These are phyloP conservation scores for Fringilla coelebs DNA, from an alignment of 2,797 vertebrate genomes.

Conservation along the genomic window DNA sequence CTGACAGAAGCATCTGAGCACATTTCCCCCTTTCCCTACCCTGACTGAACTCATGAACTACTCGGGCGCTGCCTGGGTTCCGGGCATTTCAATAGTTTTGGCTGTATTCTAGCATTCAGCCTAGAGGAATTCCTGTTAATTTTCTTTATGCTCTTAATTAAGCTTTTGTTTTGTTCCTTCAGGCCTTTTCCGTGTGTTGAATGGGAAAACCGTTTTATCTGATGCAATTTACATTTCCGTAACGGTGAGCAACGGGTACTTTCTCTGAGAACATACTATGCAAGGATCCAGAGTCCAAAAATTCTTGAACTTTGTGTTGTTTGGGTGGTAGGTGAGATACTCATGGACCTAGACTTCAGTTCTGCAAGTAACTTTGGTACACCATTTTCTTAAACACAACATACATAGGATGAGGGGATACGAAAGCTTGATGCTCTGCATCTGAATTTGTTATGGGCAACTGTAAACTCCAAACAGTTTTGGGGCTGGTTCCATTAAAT, in stretches of 20 bases:
- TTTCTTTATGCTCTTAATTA: constrained; percentile 56
- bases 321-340: background rate
- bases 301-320: background rate
- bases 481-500: background rate
- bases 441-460: background rate
- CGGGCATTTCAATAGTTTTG: constrained; percentile 62
- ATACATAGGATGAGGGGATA: background rate
- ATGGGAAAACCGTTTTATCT: constrained; percentile 15
- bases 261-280: background rate
- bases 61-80: constrained; percentile 48
- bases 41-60: constrained; percentile 67
- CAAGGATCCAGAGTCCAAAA: background rate
- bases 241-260: background rate
- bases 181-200: background rate
- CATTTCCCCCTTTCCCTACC: constrained; percentile 57
- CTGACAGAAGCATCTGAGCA: constrained; percentile 57
- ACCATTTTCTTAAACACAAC: background rate
- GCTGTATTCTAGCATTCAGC: constrained; percentile 25
- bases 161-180: constrained; percentile 39
- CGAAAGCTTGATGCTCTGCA: background rate
- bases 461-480: background rate
- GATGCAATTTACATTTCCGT: background rate
- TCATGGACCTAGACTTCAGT: background rate
- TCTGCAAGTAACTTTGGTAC: background rate
- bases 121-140: constrained; percentile 57